Evolutionary conservation across 92 coral and sea anemone genomes (phyloP).

Genomic region (Porites cylindrica): DNA sequence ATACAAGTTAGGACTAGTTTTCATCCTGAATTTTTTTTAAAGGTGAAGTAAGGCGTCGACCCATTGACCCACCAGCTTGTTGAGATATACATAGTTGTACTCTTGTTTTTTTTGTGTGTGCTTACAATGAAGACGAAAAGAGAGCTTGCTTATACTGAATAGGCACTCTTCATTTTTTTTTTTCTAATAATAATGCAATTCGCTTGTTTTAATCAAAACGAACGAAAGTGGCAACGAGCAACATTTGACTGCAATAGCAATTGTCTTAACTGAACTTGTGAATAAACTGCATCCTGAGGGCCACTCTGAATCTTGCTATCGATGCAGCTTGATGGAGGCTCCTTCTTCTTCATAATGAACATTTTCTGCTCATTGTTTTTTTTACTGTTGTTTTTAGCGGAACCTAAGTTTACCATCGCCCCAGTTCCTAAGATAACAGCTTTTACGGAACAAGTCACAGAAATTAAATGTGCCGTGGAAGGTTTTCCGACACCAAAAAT

Average conservation of each 20-base stretch:
- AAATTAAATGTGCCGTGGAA: slow-evolving; percentile 68
- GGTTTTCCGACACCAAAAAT: slow-evolving; percentile 80
- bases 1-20: neutral
- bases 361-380: neutral
- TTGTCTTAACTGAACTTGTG: too few species aligned
- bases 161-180: neutral
- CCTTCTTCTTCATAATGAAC: too few species aligned
- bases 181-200: neutral
- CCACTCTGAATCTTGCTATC: too few species aligned
- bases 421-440: slow-evolving; percentile 62
- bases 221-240: neutral
- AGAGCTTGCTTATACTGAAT: neutral
- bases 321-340: too few species aligned
- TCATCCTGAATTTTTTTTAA: neutral
- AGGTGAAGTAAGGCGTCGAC: neutral
- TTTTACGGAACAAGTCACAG: slow-evolving; percentile 65
- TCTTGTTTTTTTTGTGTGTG: too few species aligned
- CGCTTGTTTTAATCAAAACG: neutral
- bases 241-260: too few species aligned
- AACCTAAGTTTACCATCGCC: slow-evolving; percentile 67
- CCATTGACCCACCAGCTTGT: too few species aligned
- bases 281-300: too few species aligned
- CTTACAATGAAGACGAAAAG: neutral
- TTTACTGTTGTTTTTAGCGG: slow-evolving; percentile 39
- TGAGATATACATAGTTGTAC: too few species aligned